Base-by-base conservation (phyloP, 2,113 vertebrate species). In the Sula dactylatra region DNA sequence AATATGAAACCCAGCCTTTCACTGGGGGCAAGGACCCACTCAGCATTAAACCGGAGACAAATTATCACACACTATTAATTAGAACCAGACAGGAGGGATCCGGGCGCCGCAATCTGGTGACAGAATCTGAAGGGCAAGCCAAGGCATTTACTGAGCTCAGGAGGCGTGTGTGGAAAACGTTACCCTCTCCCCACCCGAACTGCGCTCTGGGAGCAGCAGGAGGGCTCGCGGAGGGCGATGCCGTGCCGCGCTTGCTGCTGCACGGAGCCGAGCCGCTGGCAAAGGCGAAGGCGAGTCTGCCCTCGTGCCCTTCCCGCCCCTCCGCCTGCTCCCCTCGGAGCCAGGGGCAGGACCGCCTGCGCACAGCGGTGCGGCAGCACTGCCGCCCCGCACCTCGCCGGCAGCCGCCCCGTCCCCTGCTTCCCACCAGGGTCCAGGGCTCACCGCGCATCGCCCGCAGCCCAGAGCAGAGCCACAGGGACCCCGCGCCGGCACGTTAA, bases 221-320 rank as follows among this genome's bases (percentile, higher is more conserved):
- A 22, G 49, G 49, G 66, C 38, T 47, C 0, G 0, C 0, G 9
- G n/a, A 6, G 32, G 29, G 34, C 0, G 13, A 20, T 2, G 27
- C 56, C 3, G 0, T 2, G 29, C 13, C 4, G 5, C 9, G 67
- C 24, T 8, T 58, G 27, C 24, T 22, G 25, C 45, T 13, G 15
- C 11, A 4, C 8, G 2, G 38, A 47, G 64, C 64, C 44, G 11
- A 38, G 56, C n/a, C 3, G 55, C 34, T 19, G 49, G 55, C 18
- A 1, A 54, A 69, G 65, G 52, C 6, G 24, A 40, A n/a, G 47
- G 12, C 18, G 14, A 25, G 44, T 10, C n/a, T n/a, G n/a, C n/a
- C n/a, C n/a, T n/a, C 2, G 7, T 2, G 16, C 24, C 32, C 71
- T 45, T 38, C 42, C 64, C 5, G 3, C n/a, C 47, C 64, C 55